These are phyloP conservation scores for Mus minutoides DNA, from an alignment of 2,797 vertebrate species.

Conservation along the genomic window DNA sequence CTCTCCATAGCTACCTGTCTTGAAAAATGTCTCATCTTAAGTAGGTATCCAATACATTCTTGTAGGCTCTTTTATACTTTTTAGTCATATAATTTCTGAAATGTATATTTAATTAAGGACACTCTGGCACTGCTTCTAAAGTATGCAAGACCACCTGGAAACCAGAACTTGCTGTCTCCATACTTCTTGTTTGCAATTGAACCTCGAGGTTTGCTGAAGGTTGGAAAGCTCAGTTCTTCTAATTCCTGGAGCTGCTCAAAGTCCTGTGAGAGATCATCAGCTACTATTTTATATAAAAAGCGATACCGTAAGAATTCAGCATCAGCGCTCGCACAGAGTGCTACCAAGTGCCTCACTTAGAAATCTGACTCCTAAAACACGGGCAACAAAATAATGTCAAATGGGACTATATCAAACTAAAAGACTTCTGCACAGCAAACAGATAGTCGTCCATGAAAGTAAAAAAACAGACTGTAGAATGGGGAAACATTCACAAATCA, in stretches of 20 bases:
- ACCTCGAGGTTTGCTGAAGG: neutral
- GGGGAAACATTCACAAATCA: neutral
- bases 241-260: conserved; percentile 7
- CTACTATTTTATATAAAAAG: conserved; percentile 12
- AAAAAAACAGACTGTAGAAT: neutral
- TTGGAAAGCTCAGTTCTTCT: conserved; percentile 23
- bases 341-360: too few species aligned
- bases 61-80: neutral
- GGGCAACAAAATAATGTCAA: neutral
- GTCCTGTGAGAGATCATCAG: neutral
- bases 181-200: neutral
- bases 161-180: neutral
- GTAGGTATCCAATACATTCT: neutral
- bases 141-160: neutral
- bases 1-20: neutral
- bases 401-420: neutral
- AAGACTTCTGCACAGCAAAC: neutral
- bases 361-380: neutral
- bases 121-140: neutral
- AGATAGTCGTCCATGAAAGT: neutral
- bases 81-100: neutral
- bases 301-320: neutral
- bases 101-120: neutral
- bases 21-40: neutral
- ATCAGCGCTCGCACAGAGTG: neutral